These are phyloP conservation scores for Hyla sarda DNA, from an alignment of 2,113 vertebrate species.

Conservation along the genomic window DNA sequence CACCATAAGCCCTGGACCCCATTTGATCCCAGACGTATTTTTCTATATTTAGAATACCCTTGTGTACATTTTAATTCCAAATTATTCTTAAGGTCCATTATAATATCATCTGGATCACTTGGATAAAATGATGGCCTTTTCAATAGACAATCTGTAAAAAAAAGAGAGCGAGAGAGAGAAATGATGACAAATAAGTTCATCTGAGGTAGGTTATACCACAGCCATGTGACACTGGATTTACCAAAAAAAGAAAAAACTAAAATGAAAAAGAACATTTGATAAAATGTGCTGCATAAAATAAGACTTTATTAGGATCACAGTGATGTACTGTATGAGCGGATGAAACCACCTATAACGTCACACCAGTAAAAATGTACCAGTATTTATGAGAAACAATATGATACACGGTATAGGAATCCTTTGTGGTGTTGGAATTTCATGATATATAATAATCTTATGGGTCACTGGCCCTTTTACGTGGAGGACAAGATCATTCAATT, in stretches of 20 bases:
- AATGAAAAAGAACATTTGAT: neutral
- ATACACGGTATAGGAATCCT: neutral
- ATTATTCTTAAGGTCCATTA: constrained; percentile 41
- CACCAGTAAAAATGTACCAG: neutral
- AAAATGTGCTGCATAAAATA: neutral
- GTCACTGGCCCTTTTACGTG: too few species aligned
- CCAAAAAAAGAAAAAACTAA: too few species aligned
- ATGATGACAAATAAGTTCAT: neutral
- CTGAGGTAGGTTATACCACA: neutral
- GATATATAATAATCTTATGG: too few species aligned
- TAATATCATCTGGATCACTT: constrained; percentile 25
- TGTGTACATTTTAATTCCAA: constrained; percentile 37
- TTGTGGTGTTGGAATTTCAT: too few species aligned
- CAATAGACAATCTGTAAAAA: neutral
- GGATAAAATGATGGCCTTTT: constrained; percentile 8
- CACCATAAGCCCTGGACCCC: constrained; percentile 32
- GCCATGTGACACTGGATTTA: neutral
- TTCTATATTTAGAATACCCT: constrained; percentile 40
- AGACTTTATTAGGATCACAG: neutral
- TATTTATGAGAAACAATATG: neutral
- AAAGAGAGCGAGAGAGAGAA: too few species aligned
- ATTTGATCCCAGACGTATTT: constrained; percentile 27
- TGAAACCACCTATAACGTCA: neutral
- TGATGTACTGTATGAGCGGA: neutral
- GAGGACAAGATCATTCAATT: too few species aligned